Evolutionary conservation across 2,888 invertebrate species (phyloP).

Genomic region (Polymixis lichenea): DNA sequence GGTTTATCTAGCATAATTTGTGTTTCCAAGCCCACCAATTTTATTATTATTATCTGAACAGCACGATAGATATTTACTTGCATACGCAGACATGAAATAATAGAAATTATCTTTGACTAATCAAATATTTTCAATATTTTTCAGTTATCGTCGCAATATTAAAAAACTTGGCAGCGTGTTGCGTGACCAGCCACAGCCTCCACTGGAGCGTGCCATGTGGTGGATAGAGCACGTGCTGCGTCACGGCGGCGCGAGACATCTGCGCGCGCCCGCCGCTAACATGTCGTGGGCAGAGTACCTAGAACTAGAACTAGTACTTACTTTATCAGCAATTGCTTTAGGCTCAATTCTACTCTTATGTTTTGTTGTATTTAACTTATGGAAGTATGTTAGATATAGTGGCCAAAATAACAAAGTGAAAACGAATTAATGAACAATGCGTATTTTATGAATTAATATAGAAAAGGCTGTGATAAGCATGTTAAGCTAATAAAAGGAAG

Average conservation of each 20-base stretch:
- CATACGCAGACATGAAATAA: neutral
- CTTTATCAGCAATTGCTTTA: neutral
- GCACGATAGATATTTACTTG: neutral
- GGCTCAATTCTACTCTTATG: neutral
- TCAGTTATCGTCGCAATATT: conserved; percentile 46
- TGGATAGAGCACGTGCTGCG: no score
- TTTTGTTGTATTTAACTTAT: neutral
- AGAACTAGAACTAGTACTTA: neutral
- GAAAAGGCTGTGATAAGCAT: neutral
- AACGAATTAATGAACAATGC: neutral
- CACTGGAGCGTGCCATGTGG: neutral
- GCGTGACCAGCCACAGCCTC: neutral
- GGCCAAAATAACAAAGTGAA: neutral
- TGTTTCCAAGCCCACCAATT: no score
- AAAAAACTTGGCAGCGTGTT: neutral
- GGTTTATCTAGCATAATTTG: no score
- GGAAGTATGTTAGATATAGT: neutral
- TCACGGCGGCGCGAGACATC: no score
- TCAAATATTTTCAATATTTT: conserved; percentile 4
- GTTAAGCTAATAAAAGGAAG: neutral
- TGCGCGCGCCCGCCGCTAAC: neutral
- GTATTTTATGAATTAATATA: neutral
- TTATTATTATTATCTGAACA: neutral
- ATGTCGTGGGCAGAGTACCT: neutral
- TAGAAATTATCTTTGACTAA: neutral